These are phyloP conservation scores for Vanessa cardui DNA, from an alignment of 2,888 invertebrate genomes.

Conservation along the genomic window DNA sequence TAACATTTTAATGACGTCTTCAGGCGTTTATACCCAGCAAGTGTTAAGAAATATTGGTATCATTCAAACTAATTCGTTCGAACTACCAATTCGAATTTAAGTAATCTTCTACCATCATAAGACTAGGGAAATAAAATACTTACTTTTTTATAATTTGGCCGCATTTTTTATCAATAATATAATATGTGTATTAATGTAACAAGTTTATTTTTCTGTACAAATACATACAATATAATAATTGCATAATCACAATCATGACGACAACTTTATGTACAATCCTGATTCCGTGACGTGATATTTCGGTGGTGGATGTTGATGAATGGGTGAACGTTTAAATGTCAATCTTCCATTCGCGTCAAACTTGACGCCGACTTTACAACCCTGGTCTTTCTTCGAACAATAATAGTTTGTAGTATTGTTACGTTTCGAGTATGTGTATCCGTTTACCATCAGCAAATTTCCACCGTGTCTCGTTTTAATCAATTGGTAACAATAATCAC, in stretches of 20 bases:
- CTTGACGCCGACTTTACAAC: constrained; percentile 48
- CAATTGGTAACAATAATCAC: constrained; percentile 18
- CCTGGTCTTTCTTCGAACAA: constrained; percentile 50
- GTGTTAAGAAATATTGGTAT: too few relatives aligned
- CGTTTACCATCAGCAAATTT: constrained; percentile 46
- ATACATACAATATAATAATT: not conserved
- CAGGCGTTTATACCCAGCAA: too few relatives aligned
- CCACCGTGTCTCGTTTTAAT: constrained; percentile 28
- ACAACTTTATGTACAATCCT: constrained; percentile 41
- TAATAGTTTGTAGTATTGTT: constrained; percentile 43
- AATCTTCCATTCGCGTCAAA: constrained; percentile 42
- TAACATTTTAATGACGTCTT: too few relatives aligned
- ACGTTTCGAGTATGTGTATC: constrained; percentile 49
- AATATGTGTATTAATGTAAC: too few relatives aligned
- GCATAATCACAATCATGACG: constrained; percentile 20
- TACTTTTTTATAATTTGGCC: too few relatives aligned
- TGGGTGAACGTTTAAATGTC: constrained; percentile 22
- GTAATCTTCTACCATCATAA: too few relatives aligned
- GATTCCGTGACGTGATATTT: constrained; percentile 37
- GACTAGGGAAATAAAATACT: too few relatives aligned
- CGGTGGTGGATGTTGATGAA: constrained; percentile 45
- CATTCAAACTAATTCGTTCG: too few relatives aligned
- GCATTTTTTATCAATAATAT: too few relatives aligned
- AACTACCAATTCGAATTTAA: too few relatives aligned
- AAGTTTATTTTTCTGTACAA: too few relatives aligned